A percentile compares a stretch with the other conserved stretches of the same genome.
phyloP scores from a whole-genome alignment of 2,888 invertebrate species.

The Dione vanillae region DNA sequence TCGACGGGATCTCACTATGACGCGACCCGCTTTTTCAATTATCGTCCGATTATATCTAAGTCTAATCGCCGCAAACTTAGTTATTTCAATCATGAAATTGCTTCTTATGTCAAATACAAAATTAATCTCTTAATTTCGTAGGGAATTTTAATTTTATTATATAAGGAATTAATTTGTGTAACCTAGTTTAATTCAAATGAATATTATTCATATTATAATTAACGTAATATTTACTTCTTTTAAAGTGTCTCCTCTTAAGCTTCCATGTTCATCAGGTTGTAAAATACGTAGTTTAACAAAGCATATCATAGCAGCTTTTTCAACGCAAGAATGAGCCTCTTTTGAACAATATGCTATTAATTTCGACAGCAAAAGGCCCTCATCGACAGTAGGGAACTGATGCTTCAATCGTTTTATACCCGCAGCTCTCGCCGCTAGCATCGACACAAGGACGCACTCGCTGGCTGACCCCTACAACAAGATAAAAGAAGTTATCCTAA shows the following conservation, averaged over 20 bases:
- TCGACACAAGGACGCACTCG: slow-evolving; percentile 95
- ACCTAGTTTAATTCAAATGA: neutral
- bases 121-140: neutral
- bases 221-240: slow-evolving; percentile 84
- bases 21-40: slow-evolving; percentile 65
- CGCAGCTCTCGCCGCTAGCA: slow-evolving; percentile 96
- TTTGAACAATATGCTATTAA: slow-evolving; percentile 96
- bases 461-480: slow-evolving; percentile 94
- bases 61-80: slow-evolving; percentile 52
- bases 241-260: slow-evolving; percentile 91
- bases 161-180: neutral
- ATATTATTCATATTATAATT: neutral
- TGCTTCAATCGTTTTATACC: slow-evolving; percentile 93
- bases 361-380: slow-evolving; percentile 94
- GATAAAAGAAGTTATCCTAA: neutral
- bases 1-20: slow-evolving; percentile 52
- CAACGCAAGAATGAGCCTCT: slow-evolving; percentile 96
- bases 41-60: slow-evolving; percentile 69
- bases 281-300: slow-evolving; percentile 95
- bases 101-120: too few species aligned
- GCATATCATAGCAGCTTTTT: slow-evolving; percentile 97
- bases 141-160: neutral
- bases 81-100: too few species aligned
- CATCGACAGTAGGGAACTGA: slow-evolving; percentile 93
- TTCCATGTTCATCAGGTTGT: slow-evolving; percentile 93